These are phyloP conservation scores for Hozukius guyotensis DNA, from an alignment of 2,797 vertebrate species.

Conservation along the genomic window DNA sequence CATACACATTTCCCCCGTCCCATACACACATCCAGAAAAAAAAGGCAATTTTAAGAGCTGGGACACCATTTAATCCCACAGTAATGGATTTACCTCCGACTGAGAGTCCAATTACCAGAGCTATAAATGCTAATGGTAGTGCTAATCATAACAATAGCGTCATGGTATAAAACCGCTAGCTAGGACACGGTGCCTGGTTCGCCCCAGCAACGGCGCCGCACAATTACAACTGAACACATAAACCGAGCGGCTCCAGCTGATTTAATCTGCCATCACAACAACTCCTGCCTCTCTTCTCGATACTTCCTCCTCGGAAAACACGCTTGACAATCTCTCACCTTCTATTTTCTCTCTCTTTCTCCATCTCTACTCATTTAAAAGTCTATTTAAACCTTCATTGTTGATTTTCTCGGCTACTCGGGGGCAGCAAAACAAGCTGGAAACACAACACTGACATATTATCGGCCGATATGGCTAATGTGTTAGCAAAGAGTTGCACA, in stretches of 20 bases:
- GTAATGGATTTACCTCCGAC: conserved; percentile 69
- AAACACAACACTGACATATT: not conserved
- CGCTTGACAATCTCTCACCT: not conserved
- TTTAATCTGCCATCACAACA: conserved; percentile 42
- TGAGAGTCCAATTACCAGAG: conserved; percentile 72
- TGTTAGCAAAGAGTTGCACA: not conserved
- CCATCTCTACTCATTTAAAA: not conserved
- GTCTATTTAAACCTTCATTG: conserved; percentile 1
- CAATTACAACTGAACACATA: conserved; percentile 59
- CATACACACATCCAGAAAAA: not conserved
- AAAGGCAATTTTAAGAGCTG: conserved; percentile 22
- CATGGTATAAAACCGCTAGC: conserved; percentile 38
- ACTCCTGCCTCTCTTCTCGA: not conserved
- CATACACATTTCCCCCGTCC: not conserved
- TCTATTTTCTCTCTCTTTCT: not conserved
- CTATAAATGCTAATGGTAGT: conserved; percentile 69
- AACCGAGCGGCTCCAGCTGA: conserved; percentile 41
- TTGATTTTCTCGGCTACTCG: not conserved
- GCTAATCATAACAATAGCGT: conserved; percentile 63
- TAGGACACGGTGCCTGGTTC: conserved; percentile 37
- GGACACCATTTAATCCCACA: conserved; percentile 46
- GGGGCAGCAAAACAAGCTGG: not conserved
- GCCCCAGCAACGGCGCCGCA: not conserved
- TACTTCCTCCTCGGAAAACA: not conserved
- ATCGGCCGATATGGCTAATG: not conserved